phyloP scores from a whole-genome alignment of 2,797 vertebrate genomes.

The Lophotriccus pileatus region DNA sequence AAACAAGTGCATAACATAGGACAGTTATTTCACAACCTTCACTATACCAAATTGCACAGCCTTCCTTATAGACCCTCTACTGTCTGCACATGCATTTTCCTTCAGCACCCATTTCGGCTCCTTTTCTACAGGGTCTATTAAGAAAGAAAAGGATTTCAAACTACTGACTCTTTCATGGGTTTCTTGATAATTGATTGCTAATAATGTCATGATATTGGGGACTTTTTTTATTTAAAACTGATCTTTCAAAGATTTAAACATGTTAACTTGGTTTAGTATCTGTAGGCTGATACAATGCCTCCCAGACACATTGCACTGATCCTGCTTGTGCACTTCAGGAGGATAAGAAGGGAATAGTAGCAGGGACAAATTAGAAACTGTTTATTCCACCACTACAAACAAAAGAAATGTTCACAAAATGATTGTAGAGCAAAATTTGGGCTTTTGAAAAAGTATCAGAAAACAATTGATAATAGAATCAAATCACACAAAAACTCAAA shows the following conservation, averaged over 20 bases:
- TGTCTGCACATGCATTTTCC: neutral
- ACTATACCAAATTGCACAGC: neutral
- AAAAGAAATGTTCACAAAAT: neutral
- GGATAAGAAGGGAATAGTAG: neutral
- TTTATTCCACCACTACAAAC: neutral
- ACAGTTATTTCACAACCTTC: neutral
- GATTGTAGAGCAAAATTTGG: neutral
- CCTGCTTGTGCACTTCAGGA: accelerated
- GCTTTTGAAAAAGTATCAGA: neutral
- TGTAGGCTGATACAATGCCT: neutral
- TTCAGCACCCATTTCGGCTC: neutral
- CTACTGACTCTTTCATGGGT: accelerated
- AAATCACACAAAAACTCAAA: neutral
- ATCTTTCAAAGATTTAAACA: neutral
- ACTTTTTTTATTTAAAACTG: neutral
- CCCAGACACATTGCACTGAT: neutral
- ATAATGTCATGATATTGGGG: neutral
- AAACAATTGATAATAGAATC: neutral
- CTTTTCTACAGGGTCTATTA: neutral
- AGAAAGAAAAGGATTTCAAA: neutral
- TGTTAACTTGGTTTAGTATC: accelerated
- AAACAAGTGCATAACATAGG: neutral
- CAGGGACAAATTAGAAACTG: neutral
- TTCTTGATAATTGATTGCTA: neutral
- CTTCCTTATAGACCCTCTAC: neutral